A percentile compares a stretch with the other conserved stretches of the same genome.
These are phyloP conservation scores for Terrapene triunguis DNA, from an alignment of 2,113 vertebrate species.

Conservation along the genomic window DNA sequence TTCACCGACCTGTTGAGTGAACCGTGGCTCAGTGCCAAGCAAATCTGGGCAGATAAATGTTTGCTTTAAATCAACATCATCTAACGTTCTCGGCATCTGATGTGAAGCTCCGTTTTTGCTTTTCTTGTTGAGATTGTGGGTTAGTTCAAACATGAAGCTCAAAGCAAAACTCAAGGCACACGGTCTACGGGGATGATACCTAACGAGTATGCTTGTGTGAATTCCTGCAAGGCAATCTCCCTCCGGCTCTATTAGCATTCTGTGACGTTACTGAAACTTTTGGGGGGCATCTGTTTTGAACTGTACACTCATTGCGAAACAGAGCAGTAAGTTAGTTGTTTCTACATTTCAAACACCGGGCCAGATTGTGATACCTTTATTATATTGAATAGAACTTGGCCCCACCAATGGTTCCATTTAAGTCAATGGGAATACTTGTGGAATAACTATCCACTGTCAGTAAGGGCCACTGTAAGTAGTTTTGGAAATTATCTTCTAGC, in stretches of 20 bases:
- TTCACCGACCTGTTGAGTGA: conserved; percentile 70
- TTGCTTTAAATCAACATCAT: conserved; percentile 71
- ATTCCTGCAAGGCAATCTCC: not conserved
- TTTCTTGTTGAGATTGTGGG: conserved; percentile 20
- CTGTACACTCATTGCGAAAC: not conserved
- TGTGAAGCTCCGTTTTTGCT: conserved; percentile 50
- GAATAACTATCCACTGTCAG: not conserved
- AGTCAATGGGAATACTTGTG: conserved; percentile 49
- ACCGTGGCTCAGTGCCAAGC: conserved; percentile 47
- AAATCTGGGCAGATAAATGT: conserved; percentile 69
- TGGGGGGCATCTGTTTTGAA: not conserved
- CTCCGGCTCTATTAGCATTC: not conserved
- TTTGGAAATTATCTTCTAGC: conserved; percentile 37
- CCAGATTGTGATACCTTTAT: not conserved
- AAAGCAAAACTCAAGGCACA: conserved; percentile 8
- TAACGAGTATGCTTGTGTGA: not conserved
- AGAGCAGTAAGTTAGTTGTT: not conserved
- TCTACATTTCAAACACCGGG: not conserved
- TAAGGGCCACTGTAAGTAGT: conserved; percentile 48
- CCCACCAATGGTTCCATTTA: conserved; percentile 2
- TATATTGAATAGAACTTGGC: not conserved
- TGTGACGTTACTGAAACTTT: not conserved
- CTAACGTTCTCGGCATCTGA: conserved; percentile 61
- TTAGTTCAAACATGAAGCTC: not conserved
- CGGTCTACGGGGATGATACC: not conserved